phyloP scores from a whole-genome alignment of 2,888 invertebrate species.

The Leptinotarsa rubiginosa region DNA sequence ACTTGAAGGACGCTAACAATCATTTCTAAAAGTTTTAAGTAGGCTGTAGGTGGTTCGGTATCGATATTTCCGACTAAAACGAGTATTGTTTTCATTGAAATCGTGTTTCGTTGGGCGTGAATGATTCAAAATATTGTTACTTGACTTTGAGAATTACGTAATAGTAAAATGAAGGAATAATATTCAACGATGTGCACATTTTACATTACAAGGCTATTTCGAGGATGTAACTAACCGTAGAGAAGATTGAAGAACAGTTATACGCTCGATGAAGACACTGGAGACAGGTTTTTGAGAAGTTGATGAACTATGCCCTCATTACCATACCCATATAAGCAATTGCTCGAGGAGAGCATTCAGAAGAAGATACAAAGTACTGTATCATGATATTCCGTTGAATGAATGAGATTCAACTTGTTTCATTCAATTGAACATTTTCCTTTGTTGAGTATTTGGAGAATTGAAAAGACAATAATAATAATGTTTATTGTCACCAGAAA shows the following conservation, averaged over 20 bases:
- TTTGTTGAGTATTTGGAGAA: too few species aligned
- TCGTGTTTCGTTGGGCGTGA: not conserved
- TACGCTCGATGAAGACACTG: not conserved
- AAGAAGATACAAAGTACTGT: not conserved
- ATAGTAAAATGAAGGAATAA: too few species aligned
- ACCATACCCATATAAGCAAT: constrained; percentile 14
- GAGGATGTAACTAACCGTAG: not conserved
- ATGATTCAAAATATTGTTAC: not conserved
- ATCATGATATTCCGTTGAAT: not conserved
- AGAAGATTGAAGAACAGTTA: constrained; percentile 12
- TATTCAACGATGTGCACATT: not conserved
- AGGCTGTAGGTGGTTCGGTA: not conserved
- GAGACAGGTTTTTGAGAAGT: constrained; percentile 12
- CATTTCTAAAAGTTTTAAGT: not conserved
- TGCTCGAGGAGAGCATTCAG: not conserved
- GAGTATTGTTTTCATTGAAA: constrained; percentile 1
- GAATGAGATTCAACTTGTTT: too few species aligned
- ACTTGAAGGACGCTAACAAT: not conserved
- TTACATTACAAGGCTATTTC: not conserved
- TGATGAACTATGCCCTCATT: constrained; percentile 19
- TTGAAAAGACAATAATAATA: too few species aligned
- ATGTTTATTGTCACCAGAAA: too few species aligned
- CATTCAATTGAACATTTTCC: too few species aligned
- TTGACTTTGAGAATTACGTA: too few species aligned
- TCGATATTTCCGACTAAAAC: not conserved